Base-by-base conservation (phyloP, 2,888 invertebrate genomes). In the Trissolcus japonicus region DNA sequence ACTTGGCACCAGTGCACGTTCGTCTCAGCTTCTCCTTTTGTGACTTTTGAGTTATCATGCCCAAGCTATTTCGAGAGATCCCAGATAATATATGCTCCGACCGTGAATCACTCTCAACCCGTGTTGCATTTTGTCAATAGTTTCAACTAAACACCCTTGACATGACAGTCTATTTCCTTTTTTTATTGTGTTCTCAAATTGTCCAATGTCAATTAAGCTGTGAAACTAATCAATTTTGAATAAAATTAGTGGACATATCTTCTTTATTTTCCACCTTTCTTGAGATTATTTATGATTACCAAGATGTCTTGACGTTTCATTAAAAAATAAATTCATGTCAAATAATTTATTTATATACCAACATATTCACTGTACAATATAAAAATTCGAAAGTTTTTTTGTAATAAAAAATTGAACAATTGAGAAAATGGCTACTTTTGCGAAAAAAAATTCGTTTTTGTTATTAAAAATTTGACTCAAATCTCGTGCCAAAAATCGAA, bases 1-100 rank as follows among this genome's bases (percentile, higher is more conserved):
- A 80, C 77, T 76, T 76, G 76, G 76, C 79, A 75, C 78, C 75
- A 75, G 35, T 61, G 75, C 66, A 72, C 72, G 75, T 43, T 66
- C 51, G 66, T 53, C 48, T 59, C 53, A 19, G 51, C 74, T 78
- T 63, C 71, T 75, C 71, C 66, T 72, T 75, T 75, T 78, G 78
- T 71, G 59, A 74, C 57, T 78, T 60, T 71, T 74, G 75, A 75
- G 75, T 73, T 79, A 78, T 75, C 78, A 75, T 74, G 69, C 71
- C 46, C 59, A 71, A 61, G 71, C 68, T 71, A 71, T 78, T 69
- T 59, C 74, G 53, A 71, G 71, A 78, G 74, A 78, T 78, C 69
- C 50, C 21, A 78, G 78, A 78, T 78, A 69, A 78, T 78, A 69
- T 74, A 78, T 69, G 66, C 73, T 21, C 62, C 53, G 55, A 62